Conservation (phyloP, 2,113 vertebrate species). For the Lipophrys pholis region DNA sequence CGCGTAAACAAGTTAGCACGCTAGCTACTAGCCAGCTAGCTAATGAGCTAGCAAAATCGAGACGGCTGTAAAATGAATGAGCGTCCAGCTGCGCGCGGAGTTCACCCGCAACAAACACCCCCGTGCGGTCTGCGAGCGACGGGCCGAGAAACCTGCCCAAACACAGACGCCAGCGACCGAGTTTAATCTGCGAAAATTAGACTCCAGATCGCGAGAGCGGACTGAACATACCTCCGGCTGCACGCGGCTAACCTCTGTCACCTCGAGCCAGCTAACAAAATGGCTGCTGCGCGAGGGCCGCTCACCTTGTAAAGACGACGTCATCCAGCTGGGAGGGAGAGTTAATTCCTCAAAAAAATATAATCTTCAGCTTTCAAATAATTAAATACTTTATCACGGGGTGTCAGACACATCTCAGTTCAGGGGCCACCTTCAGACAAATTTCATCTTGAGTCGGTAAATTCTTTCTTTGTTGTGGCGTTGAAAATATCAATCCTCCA, state of each 20-base stretch:
- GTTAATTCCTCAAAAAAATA: no score
- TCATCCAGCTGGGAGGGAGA: constrained; percentile 65
- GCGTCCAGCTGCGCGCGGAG: constrained; percentile 15
- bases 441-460: no score
- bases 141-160: accelerated
- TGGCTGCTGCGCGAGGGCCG: constrained; percentile 65
- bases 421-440: no score
- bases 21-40: constrained; percentile 70
- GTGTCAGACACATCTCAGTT: no score
- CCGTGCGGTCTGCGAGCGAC: not conserved
- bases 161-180: not conserved
- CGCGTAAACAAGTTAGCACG: constrained; percentile 56
- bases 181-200: not conserved
- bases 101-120: constrained; percentile 7
- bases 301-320: constrained; percentile 69
- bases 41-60: constrained; percentile 65
- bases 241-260: constrained; percentile 54
- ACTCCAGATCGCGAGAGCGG: no score
- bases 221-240: constrained; percentile 18
- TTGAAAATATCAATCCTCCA: no score
- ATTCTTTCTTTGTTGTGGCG: no score
- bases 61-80: constrained; percentile 76
- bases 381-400: no score
- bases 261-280: constrained; percentile 84
- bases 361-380: no score